A percentile compares a stretch with the other conserved stretches of the same genome.
phyloP scores from a whole-genome alignment of 37 sponge, comb jelly and placozoan genomes.

The Ephydatia muelleri region DNA sequence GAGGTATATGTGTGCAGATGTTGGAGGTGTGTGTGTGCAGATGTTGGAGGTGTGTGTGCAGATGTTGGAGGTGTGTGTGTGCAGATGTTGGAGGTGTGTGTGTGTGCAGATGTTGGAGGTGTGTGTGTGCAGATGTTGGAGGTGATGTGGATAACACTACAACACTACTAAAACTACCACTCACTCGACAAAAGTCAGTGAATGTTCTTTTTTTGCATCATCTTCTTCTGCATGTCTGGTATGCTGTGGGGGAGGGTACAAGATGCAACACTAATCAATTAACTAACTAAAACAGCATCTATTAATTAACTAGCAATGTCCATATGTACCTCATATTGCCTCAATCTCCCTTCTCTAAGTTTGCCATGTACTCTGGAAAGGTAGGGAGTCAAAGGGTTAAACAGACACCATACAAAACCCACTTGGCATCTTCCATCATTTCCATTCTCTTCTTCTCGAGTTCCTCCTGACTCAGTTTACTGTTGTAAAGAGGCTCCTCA shows the following conservation, averaged over 20 bases:
- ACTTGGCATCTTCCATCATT: constrained; percentile 78
- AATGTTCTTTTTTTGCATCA: not conserved
- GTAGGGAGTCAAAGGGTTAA: constrained; percentile 7
- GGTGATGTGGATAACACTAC: not conserved
- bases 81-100: too few relatives aligned
- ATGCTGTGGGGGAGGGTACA: not conserved
- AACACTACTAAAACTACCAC: not conserved
- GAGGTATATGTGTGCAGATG: too few relatives aligned
- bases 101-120: too few relatives aligned
- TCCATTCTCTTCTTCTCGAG: constrained; percentile 67
- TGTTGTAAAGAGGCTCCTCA: constrained; percentile 2
- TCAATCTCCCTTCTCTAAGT: constrained; percentile 61
- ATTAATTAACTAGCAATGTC: too few relatives aligned
- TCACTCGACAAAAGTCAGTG: constrained; percentile 14
- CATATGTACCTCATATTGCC: constrained; percentile 25
- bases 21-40: too few relatives aligned
- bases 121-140: not conserved
- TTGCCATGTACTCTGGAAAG: constrained; percentile 37
- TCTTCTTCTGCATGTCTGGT: constrained; percentile 5
- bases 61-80: too few relatives aligned
- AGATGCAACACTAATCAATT: too few relatives aligned
- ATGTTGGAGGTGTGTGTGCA: too few relatives aligned
- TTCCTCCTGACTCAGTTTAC: constrained; percentile 46
- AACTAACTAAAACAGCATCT: not conserved
- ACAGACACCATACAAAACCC: not conserved